Evolutionary conservation across 2,888 invertebrate species (phyloP), one percentile per base, ranked within the genome.

Genomic region (Clostera curtula): DNA sequence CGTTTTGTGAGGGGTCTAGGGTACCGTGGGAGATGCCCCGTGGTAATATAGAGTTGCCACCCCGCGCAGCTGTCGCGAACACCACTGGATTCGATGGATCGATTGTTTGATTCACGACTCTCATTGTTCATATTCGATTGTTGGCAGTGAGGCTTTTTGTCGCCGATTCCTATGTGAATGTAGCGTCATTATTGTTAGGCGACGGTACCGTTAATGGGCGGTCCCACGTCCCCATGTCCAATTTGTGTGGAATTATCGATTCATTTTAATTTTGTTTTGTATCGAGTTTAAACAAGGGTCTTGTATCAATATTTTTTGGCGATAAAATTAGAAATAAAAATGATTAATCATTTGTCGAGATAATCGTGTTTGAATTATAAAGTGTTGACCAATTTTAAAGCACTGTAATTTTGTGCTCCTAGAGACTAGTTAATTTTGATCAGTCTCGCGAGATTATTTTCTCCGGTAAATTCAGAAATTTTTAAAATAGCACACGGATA

Each of bases 91-190:
- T 61, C 63, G 65, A 62, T 60, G 64, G 53, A 74, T 72, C 73
- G 71, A 76, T 79, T 80, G 77, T 79, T 77, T 69, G 72, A 75
- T 70, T 60, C 68, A 48, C 60, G 65, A 60, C 51, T 50, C 47
- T 42, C 40, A 66, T 79, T 79, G 77, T 77, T 73, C 76, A 56
- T 53, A 40, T 40, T 36, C 53, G 51, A 73, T 62, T 65, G 67
- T 71, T 61, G 45, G 52, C 31, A 39, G 49, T 44, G 43, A 45
- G 40, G 37, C 36, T 57, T 62, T 57, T 56, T 54, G 58, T 56
- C 44, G 45, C 35, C 32, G 31, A 43, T 35, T 40, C 30, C 38
- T 47, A 38, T 58, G 52, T 44, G 47, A 46, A 49, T 30, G 38
- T 33, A 26, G 28, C 34, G 39, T 49, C 43, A 51, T 58, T 62